A percentile compares a stretch with the other conserved stretches of the same genome.
Evolutionary conservation across 2,113 vertebrate species (phyloP).

Genomic region (Glaucidium brasilianum): DNA sequence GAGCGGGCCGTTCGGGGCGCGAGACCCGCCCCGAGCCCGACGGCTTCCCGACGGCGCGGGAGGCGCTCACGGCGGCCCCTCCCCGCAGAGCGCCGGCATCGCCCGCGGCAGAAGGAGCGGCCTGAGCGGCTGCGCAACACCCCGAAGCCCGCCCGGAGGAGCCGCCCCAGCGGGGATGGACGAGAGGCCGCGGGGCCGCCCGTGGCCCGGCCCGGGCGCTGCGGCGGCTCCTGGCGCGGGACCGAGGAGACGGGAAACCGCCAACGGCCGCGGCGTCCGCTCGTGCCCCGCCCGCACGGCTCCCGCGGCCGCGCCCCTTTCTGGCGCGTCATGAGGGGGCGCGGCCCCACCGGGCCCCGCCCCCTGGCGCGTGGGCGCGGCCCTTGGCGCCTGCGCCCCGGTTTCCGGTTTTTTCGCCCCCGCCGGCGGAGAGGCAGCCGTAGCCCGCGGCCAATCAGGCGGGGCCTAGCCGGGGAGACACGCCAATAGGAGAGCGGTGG

Average conservation of each 20-base stretch:
- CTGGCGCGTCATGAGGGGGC: neutral
- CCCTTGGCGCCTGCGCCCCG: neutral
- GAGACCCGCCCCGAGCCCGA: neutral
- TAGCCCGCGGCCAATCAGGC: constrained; percentile 33
- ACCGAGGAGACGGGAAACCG: neutral
- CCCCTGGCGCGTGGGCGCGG: neutral
- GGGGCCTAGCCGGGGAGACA: neutral
- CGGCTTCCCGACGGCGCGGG: no score
- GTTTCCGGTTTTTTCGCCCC: neutral
- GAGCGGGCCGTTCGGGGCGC: no score
- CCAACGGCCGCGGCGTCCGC: no score
- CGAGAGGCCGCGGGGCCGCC: neutral
- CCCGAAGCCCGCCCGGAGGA: neutral
- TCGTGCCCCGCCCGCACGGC: no score
- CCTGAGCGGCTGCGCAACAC: neutral
- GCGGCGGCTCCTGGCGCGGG: neutral
- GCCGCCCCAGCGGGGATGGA: neutral
- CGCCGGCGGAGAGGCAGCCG: neutral
- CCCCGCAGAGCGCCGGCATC: neutral
- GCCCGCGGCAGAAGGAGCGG: neutral
- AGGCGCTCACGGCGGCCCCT: neutral
- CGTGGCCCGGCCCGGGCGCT: no score
- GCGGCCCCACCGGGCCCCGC: rapidly evolving
- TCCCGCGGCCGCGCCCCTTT: neutral
- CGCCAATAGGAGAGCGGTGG: neutral